Evolutionary conservation across 2,888 invertebrate genomes (phyloP), one percentile per base, ranked within the genome.

Genomic region (Tetropium fuscum): DNA sequence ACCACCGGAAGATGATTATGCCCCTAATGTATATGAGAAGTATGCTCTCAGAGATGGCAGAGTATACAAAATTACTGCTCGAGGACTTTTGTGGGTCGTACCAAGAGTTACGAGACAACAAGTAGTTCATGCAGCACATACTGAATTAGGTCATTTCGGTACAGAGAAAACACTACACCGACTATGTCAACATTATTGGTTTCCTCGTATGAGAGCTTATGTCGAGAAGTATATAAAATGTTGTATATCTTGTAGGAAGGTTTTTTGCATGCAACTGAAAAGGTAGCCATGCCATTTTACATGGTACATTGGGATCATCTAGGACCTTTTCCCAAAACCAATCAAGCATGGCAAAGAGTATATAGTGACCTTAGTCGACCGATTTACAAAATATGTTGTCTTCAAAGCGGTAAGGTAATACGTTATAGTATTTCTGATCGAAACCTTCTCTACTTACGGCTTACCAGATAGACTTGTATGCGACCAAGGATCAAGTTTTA

Each of bases 181-280:
- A 43, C 56, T 81, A 8, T 53, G 64, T 2, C 69, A 72, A 34
- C 64, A 69, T 10, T 83, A 79, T 64, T 83, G 80, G 80, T 82
- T 82, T 47, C 75, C 77, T 0, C 68, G 73, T 4, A 78, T 82
- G 78, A 64, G 68, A 20, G 51, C 66, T 1, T 80, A 78, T 41
- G 75, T 81, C 0, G 73, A 75, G 43, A 73, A 78, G 49, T 81
- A 83, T 60, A 78, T 82, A 2, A 57, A 40, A 0, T 72, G 78
- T 4, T 83, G 82, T 60, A 64, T 82, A 1, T 65, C 77, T 2
- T 83, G 81, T 8, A 18, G 16, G 16, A 74, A 55, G 81, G 81
- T 5, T 63, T 66, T 11, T 58, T 82, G n/a, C 73, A 81, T 48
- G 76, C 80, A 0, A 82, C 82, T 15, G 71, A 74, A 8, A 82